Evolutionary conservation across 2,888 invertebrate genomes (phyloP), one percentile per base, ranked within the genome.

Genomic region (Lasiommata megera): DNA sequence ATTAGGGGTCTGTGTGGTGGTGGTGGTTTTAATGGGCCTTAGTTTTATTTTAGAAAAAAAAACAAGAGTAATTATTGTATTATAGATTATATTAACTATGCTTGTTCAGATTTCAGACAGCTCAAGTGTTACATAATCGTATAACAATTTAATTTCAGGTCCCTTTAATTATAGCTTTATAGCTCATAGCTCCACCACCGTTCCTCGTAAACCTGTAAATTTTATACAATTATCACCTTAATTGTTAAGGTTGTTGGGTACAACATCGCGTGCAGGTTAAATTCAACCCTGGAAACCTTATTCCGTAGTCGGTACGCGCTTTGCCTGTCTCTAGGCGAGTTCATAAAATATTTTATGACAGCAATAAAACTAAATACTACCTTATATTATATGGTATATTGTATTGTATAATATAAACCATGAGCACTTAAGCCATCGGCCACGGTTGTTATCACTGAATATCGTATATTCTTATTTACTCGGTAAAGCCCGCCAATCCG

Each of bases 281-380:
- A 34, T 55, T 52, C 38, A 52, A 37, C 51, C 34, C 40, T 57
- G 37, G 41, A 54, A 43, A 58, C 67, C 64, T 66, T 64, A 70
- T 69, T 67, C 62, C 37, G 67, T 60, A 69, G 69, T 68, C 68
- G 59, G 61, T 61, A 62, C 66, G 68, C 68, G 67, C 67, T 64
- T 61, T 63, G 60, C 62, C 61, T 61, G 68, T 66, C 69, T 67
- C 66, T 64, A 62, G 58, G 57, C 62, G 64, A 61, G 58, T 68
- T 62, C 68, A 69, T 73, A 73, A 73, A 73, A 71, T 71, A 72
- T 71, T 73, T 73, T 73, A 73, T 60, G 68, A 67, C 48, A 28
- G 64, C 62, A 69, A 70, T 73, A 71, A 73, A 73, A 73, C 67
- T 70, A 69, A 70, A 70, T 67, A 69, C 67, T 67, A 64, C 62